Percentiles rank a stretch among this genome's conserved stretches.
phyloP scores from a whole-genome alignment of 2,797 vertebrate species.

The Calcarius lapponicus region DNA sequence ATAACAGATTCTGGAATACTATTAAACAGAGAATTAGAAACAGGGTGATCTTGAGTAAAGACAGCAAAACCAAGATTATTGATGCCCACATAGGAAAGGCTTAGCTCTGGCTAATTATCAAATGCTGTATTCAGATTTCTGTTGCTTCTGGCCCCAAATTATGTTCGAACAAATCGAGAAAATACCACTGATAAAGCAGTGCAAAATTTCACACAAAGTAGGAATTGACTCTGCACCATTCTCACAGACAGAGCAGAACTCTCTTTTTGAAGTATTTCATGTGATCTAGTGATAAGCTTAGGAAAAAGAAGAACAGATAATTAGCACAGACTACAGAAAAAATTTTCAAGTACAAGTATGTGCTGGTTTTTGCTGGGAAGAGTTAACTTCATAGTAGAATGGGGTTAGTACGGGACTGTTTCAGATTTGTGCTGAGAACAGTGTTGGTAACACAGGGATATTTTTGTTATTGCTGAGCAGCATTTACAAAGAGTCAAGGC shows the following conservation, averaged over 20 bases:
- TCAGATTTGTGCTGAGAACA: neutral
- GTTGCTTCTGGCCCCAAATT: neutral
- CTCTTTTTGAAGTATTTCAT: neutral
- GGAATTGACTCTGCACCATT: neutral
- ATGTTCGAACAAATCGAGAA: neutral
- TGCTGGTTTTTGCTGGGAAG: neutral
- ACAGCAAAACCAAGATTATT: slow-evolving; percentile 57
- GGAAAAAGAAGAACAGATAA: neutral
- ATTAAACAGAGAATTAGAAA: slow-evolving; percentile 65
- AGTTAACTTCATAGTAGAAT: neutral
- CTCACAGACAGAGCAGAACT: neutral
- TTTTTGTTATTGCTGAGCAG: neutral
- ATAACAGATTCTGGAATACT: slow-evolving; percentile 66
- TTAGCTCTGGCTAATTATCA: slow-evolving; percentile 58
- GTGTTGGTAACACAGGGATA: neutral
- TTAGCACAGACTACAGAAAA: neutral
- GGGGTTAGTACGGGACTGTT: neutral
- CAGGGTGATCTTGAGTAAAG: slow-evolving; percentile 42
- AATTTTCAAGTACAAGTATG: neutral
- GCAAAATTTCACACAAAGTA: neutral
- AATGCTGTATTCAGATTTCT: slow-evolving; percentile 18
- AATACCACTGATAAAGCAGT: neutral
- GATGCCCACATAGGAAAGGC: slow-evolving; percentile 17
- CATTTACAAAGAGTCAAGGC: neutral
- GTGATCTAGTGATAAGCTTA: neutral